phyloP scores from a whole-genome alignment of 2,888 invertebrate species.

The Leistus spinibarbis region DNA sequence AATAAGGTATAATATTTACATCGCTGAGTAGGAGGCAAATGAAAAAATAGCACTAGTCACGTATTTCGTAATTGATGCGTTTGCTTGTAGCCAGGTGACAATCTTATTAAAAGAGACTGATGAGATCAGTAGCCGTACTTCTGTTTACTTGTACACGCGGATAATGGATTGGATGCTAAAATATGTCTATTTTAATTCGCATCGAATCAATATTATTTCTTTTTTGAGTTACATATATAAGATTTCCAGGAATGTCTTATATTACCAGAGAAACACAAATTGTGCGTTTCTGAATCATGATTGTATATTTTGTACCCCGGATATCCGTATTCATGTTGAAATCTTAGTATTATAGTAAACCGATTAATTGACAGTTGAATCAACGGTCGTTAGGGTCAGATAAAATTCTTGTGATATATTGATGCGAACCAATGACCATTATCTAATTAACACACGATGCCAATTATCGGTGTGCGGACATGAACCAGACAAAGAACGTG shows the following conservation, averaged over 20 bases:
- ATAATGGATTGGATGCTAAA: not conserved
- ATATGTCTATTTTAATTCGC: not conserved
- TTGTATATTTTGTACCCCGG: no score
- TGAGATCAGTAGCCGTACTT: slow-evolving; percentile 33
- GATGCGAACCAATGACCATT: not conserved
- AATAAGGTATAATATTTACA: no score
- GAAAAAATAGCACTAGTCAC: not conserved
- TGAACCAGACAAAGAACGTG: not conserved
- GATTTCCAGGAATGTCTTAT: no score
- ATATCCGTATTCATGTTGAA: no score
- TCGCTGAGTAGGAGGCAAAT: not conserved
- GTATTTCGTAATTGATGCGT: slow-evolving; percentile 22
- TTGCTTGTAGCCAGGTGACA: slow-evolving; percentile 28
- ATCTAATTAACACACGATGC: not conserved
- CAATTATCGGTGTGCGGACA: not conserved
- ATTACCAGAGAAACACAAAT: no score
- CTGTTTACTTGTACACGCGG: slow-evolving; percentile 1
- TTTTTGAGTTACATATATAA: no score
- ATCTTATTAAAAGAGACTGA: slow-evolving; percentile 30
- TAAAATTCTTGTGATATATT: not conserved
- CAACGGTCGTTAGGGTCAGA: not conserved
- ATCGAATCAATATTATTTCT: no score
- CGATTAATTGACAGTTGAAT: not conserved
- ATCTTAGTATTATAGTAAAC: not conserved
- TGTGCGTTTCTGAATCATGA: no score